Evolutionary conservation across 1,140 invertebrate genomes (phyloP).

Genomic region (Ceratosolen solmsi): DNA sequence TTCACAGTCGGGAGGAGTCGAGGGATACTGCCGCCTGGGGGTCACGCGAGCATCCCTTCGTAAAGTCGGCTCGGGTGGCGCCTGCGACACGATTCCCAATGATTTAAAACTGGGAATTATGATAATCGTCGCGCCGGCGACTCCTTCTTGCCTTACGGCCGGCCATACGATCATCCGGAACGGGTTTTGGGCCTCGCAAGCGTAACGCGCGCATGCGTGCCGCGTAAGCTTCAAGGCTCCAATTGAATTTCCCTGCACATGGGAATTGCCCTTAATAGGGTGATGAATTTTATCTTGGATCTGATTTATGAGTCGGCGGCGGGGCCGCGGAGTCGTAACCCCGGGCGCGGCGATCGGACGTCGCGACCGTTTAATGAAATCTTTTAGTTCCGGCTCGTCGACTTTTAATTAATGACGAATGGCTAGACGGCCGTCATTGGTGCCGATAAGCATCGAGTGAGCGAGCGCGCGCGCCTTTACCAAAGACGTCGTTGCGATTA

Average conservation of each 20-base stretch:
- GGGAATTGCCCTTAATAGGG: conserved; percentile 35
- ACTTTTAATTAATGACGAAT: conserved; percentile 18
- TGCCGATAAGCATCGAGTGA: conserved; percentile 5
- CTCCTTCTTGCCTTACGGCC: too few species aligned
- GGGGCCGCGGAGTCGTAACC: not conserved
- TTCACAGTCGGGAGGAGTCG: conserved; percentile 29
- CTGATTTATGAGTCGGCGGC: conserved; percentile 29
- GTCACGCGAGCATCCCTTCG: conserved; percentile 63
- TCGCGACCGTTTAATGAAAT: not conserved
- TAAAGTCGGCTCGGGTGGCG: too few species aligned
- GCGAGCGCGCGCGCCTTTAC: not conserved
- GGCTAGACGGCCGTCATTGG: conserved; percentile 9
- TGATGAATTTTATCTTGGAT: conserved; percentile 42
- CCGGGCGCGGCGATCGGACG: not conserved
- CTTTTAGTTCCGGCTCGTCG: not conserved
- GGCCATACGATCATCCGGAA: too few species aligned
- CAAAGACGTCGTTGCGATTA: not conserved
- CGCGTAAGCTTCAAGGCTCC: not conserved
- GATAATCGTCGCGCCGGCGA: conserved; percentile 25
- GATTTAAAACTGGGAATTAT: too few species aligned
- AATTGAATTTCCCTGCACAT: conserved; percentile 30
- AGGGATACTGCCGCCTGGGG: conserved; percentile 55
- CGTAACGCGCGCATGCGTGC: not conserved
- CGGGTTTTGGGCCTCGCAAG: too few species aligned
- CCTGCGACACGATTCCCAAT: conserved; percentile 8